Evolutionary conservation across 2,888 invertebrate species (phyloP), one percentile per base, ranked within the genome.

Genomic region (Balanococcus diminutus): DNA sequence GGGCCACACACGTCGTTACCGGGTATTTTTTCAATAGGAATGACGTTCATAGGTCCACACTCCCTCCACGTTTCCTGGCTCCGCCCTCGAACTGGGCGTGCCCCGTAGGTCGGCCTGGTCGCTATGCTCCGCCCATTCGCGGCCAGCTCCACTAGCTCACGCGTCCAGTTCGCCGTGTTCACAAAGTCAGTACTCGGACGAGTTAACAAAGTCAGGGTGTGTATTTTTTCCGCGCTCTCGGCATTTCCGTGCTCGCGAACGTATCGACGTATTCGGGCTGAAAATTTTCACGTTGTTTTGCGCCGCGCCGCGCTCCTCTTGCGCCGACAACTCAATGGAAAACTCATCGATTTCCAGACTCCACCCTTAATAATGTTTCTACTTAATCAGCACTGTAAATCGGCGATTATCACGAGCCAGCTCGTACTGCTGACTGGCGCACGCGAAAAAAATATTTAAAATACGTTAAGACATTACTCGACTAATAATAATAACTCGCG

Each of bases 1-100:
- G 85, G 85, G 79, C 85, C 85, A 85, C 85, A 85, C 85, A 85
- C 85, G 85, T 75, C 85, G 85, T 85, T 75, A 75, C 85, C 85
- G 79, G 85, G 85, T 85, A 79, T 85, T 79, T 79, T 75, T 75
- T 42, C 85, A 25, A 85, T 79, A 79, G 28, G 22, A 67, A 79
- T 75, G 85, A 85, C 46, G 85, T 75, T 85, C 85, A 85, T 85
- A 72, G 36, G 85, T 85, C 51, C 39, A 39, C 28, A 28, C 32
- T 36, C 56, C 31, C 85, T 51, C 85, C 85, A 67, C 32, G 2
- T 16, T 11, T 9, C 22, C 28, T 6, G 28, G 28, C 85, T 85
- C 85, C 85, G 75, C 85, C 85, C 19, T 6, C 51, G 14, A n/a
- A 19, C 8, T 8, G 42, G 85, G 79, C 46, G 85, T 31, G 4